Percentiles rank a stretch among this genome's conserved stretches.
Conservation (phyloP, 1,140 invertebrate genomes). For the Berghia stephanieae region DNA sequence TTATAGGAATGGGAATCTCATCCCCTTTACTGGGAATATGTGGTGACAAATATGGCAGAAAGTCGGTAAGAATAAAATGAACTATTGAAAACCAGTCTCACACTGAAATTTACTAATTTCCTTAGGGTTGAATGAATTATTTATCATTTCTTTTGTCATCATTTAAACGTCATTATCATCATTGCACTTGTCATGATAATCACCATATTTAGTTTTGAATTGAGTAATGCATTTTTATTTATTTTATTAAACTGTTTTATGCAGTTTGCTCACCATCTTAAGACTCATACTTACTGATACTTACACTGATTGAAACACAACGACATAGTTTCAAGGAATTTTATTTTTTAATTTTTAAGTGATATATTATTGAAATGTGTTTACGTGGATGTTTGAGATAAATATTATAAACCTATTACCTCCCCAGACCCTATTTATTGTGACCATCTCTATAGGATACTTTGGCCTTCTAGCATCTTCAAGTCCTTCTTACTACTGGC, state of each 20-base stretch:
- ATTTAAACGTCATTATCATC: too few species aligned
- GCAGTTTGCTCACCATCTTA: too few species aligned
- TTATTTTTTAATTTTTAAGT: not conserved
- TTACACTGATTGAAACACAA: not conserved
- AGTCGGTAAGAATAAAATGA: constrained; percentile 81
- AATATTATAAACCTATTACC: too few species aligned
- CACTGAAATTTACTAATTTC: too few species aligned
- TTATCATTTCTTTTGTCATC: too few species aligned
- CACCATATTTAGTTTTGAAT: too few species aligned
- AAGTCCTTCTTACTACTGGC: constrained; percentile 89
- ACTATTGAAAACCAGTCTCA: too few species aligned
- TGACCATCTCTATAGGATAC: constrained; percentile 86
- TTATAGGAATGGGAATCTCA: constrained; percentile 95
- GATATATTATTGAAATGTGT: not conserved
- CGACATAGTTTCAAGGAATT: not conserved
- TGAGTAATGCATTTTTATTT: too few species aligned
- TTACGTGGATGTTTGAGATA: not conserved
- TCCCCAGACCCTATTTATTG: constrained; percentile 82
- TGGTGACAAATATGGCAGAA: constrained; percentile 90
- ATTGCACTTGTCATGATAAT: too few species aligned
- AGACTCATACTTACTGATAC: too few species aligned
- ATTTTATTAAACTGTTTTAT: too few species aligned
- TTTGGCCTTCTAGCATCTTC: constrained; percentile 90
- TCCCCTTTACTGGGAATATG: constrained; percentile 94
- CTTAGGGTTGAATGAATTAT: too few species aligned